A percentile compares a stretch with the other conserved stretches of the same genome.
Conservation (phyloP, 1,140 invertebrate species). For the Scylla paramamosain region DNA sequence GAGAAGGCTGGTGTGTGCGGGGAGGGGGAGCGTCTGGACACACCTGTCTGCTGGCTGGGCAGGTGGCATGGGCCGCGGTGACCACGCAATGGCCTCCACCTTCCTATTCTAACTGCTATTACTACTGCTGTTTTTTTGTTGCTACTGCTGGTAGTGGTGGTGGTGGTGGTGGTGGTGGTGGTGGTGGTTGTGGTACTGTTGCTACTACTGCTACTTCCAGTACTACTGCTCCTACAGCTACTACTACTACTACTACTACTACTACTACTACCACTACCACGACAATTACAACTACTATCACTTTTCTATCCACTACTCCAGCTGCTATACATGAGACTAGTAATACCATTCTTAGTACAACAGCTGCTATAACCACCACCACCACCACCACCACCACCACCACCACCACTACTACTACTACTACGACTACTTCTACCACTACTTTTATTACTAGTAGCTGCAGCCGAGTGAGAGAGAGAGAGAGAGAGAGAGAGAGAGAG, state of each 20-base stretch:
- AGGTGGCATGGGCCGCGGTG: neutral
- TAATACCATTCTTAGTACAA: neutral
- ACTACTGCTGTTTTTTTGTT: no score
- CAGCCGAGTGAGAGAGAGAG: no score
- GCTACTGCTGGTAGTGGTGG: neutral
- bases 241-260: neutral
- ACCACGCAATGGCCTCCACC: neutral
- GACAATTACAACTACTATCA: neutral
- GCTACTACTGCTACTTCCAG: neutral
- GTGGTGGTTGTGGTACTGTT: neutral
- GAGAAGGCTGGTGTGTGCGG: neutral
- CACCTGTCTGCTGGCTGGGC: slow-evolving; percentile 6
- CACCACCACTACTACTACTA: neutral
- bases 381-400: neutral
- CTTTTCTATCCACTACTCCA: neutral
- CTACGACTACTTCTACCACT: no score
- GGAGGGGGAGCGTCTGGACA: neutral
- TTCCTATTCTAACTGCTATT: neutral
- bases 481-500: no score
- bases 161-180: neutral
- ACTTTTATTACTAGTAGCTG: no score
- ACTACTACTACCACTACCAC: neutral
- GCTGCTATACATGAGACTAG: neutral
- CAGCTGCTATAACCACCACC: neutral
- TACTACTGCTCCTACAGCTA: neutral